Evolutionary conservation across 2,797 vertebrate species (phyloP).

Genomic region (Rousettus madagascariensis): DNA sequence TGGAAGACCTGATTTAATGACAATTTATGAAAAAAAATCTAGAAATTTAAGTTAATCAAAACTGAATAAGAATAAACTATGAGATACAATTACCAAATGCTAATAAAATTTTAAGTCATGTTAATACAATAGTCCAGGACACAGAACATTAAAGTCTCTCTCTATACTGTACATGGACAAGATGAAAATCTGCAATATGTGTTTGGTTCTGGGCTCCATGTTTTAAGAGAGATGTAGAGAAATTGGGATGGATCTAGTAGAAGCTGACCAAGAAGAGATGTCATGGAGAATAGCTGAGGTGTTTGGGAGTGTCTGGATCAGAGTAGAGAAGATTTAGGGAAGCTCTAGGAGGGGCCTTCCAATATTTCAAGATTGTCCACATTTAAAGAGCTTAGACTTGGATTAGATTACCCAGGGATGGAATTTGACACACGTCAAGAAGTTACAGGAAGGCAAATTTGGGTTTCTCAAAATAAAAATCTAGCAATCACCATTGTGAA

Average conservation of each 20-base stretch:
- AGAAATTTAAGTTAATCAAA: constrained; percentile 19
- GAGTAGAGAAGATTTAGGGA: neutral
- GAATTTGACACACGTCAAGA: neutral
- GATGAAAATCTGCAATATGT: neutral
- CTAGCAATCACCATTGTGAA: neutral
- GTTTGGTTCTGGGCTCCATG: neutral
- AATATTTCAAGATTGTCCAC: constrained; percentile 3
- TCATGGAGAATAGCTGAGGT: neutral
- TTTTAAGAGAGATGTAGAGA: constrained; percentile 35
- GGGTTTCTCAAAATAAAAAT: neutral
- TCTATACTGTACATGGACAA: neutral
- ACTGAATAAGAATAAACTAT: neutral
- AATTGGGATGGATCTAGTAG: neutral
- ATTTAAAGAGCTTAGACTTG: neutral
- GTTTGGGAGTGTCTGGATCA: neutral
- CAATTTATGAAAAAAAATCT: constrained; percentile 24
- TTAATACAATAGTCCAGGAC: neutral
- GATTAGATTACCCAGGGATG: neutral
- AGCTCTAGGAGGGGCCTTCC: neutral
- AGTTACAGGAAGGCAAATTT: neutral
- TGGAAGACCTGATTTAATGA: neutral
- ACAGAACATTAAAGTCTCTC: neutral
- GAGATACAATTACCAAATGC: neutral
- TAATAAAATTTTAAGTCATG: neutral
- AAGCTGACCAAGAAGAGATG: neutral